phyloP scores from a whole-genome alignment of 2,113 vertebrate species.

The zebrafish (Danio rerio) region DNA sequence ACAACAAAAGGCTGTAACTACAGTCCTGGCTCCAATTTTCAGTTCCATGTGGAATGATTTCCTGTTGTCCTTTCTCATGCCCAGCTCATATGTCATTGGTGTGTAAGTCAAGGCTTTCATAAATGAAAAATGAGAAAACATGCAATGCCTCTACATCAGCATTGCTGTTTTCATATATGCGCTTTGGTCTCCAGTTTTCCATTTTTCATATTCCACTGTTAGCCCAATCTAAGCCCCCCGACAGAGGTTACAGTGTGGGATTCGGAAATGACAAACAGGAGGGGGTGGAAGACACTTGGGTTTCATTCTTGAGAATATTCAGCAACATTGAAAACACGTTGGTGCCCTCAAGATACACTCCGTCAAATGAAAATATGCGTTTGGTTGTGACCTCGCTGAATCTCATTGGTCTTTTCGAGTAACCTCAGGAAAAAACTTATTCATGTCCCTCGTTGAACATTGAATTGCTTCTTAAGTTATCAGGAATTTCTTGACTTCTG shows the following conservation, averaged over 20 bases:
- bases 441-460: neutral
- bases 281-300: slow-evolving; percentile 33
- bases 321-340: neutral
- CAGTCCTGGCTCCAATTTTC: slow-evolving; percentile 14
- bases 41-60: slow-evolving; percentile 24
- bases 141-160: slow-evolving; percentile 42
- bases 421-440: slow-evolving; percentile 24
- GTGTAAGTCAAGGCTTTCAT: slow-evolving; percentile 31
- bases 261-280: slow-evolving; percentile 29
- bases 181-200: slow-evolving; percentile 19
- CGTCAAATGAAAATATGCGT: slow-evolving; percentile 7
- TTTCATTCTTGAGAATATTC: slow-evolving; percentile 20
- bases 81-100: slow-evolving; percentile 16
- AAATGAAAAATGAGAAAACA: slow-evolving; percentile 35
- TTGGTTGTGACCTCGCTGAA: neutral
- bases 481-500: neutral
- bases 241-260: slow-evolving; percentile 5
- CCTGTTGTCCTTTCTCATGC: slow-evolving; percentile 25
- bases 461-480: slow-evolving; percentile 10
- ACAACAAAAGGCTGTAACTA: slow-evolving; percentile 15
- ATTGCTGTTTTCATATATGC: slow-evolving; percentile 25
- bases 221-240: slow-evolving; percentile 14
- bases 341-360: neutral
- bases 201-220: slow-evolving; percentile 35
- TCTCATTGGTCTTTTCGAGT: slow-evolving; percentile 32